These are phyloP conservation scores for Anthopleura xanthogrammica DNA, from an alignment of 92 coral and sea anemone genomes.

Conservation along the genomic window DNA sequence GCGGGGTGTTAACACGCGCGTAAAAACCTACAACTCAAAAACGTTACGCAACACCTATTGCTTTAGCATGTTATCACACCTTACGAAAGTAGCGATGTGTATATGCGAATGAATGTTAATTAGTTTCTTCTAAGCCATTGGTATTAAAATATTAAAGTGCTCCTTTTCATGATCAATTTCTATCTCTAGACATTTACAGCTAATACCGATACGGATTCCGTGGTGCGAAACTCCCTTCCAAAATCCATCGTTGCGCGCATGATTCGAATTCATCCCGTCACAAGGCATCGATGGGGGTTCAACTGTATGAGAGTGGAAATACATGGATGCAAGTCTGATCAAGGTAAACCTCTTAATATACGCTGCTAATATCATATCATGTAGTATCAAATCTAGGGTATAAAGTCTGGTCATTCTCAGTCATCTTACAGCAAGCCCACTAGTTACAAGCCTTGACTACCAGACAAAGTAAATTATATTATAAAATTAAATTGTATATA, in stretches of 20 bases:
- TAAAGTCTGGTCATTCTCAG: no score
- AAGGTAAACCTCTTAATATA: constrained; percentile 25
- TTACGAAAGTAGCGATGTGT: no score
- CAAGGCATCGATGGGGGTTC: constrained; percentile 43
- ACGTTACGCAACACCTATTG: background rate
- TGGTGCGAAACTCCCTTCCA: constrained; percentile 28
- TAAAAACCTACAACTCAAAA: background rate
- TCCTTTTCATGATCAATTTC: background rate
- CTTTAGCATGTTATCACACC: no score
- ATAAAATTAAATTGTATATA: no score
- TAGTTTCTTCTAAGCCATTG: background rate
- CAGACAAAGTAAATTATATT: no score
- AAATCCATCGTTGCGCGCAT: constrained; percentile 41
- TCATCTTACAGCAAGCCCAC: no score
- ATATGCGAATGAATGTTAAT: no score
- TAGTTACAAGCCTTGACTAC: no score
- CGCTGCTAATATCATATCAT: no score
- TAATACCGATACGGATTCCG: constrained; percentile 44
- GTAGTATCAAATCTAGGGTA: no score
- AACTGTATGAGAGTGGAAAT: constrained; percentile 61
- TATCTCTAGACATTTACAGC: constrained; percentile 41
- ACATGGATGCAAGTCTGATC: constrained; percentile 53
- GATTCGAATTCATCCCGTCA: constrained; percentile 46
- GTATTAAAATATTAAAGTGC: background rate
- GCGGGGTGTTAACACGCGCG: no score